Evolutionary conservation across 2,888 invertebrate genomes (phyloP).

Genomic region (Gortyna flavago): DNA sequence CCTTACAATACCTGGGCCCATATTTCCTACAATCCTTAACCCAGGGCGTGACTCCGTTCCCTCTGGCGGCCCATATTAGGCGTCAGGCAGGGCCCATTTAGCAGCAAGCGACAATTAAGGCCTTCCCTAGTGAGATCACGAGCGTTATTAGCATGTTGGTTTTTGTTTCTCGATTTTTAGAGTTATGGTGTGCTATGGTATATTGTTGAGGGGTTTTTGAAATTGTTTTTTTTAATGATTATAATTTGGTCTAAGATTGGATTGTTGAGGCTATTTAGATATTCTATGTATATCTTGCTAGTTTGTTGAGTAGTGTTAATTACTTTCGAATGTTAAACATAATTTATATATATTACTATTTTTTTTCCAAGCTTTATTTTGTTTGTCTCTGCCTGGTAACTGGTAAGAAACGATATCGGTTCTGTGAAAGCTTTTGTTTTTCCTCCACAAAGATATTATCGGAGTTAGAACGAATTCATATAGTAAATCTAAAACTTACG

Average conservation of each 20-base stretch:
- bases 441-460: slow-evolving; percentile 48
- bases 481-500: slow-evolving; percentile 58
- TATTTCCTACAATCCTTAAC: slow-evolving; percentile 62
- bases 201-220: not conserved
- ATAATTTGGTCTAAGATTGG: not conserved
- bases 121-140: slow-evolving; percentile 73
- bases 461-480: slow-evolving; percentile 50
- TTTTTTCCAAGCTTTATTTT: not conserved
- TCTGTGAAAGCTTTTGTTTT: slow-evolving; percentile 51
- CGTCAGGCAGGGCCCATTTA: slow-evolving; percentile 72
- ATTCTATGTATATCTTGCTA: not conserved
- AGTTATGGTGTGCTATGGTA: slow-evolving; percentile 33
- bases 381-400: not conserved
- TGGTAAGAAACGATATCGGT: slow-evolving; percentile 14
- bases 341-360: not conserved
- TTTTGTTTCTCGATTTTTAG: slow-evolving; percentile 54
- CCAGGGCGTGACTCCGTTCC: slow-evolving; percentile 73
- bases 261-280: not conserved
- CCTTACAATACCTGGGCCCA: slow-evolving; percentile 52
- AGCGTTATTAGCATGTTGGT: slow-evolving; percentile 75
- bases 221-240: not conserved
- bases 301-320: not conserved
- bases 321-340: not conserved
- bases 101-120: slow-evolving; percentile 79
- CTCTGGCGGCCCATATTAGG: slow-evolving; percentile 72